Conservation (phyloP, 2,888 invertebrate genomes). For the Cephus pulcher region DNA sequence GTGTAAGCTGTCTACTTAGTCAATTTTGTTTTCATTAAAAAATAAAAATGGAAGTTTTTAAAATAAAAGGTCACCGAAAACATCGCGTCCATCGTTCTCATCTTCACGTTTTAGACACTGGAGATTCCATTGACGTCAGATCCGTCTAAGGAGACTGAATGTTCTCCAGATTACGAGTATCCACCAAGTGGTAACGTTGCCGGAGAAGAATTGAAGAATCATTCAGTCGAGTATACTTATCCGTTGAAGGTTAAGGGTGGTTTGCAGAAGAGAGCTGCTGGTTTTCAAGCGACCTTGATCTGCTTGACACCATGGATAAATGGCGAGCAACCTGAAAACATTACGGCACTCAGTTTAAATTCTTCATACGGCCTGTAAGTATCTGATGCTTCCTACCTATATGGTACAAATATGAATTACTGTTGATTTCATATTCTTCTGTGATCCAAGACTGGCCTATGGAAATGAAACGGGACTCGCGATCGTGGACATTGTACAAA, state of each 20-base stretch:
- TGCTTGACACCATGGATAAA: conserved; percentile 89
- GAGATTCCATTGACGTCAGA: conserved; percentile 91
- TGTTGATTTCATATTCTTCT: conserved; percentile 45
- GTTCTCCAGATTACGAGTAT: conserved; percentile 86
- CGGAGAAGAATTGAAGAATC: conserved; percentile 66
- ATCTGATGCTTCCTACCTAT: conserved; percentile 6
- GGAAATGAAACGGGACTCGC: conserved; percentile 97
- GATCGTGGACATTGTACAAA: conserved; percentile 94
- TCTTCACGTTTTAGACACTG: conserved; percentile 72
- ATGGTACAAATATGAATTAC: not conserved
- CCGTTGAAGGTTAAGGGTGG: conserved; percentile 80
- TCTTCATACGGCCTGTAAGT: conserved; percentile 98
- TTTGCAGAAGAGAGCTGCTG: conserved; percentile 87
- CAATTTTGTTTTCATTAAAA: not conserved
- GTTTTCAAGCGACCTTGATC: conserved; percentile 96
- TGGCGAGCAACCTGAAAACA: conserved; percentile 83
- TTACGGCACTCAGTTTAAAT: conserved; percentile 92
- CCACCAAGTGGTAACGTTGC: conserved; percentile 68
- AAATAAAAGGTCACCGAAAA: conserved; percentile 3
- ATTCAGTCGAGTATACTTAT: conserved; percentile 63
- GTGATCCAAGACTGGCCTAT: conserved; percentile 85
- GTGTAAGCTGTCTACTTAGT: not conserved
- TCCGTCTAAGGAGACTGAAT: conserved; percentile 80
- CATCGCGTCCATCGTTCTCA: conserved; percentile 2
- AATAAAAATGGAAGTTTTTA: too few relatives aligned